Base-by-base conservation (phyloP, 2,888 invertebrate genomes). In the Spisula subtruncata region DNA sequence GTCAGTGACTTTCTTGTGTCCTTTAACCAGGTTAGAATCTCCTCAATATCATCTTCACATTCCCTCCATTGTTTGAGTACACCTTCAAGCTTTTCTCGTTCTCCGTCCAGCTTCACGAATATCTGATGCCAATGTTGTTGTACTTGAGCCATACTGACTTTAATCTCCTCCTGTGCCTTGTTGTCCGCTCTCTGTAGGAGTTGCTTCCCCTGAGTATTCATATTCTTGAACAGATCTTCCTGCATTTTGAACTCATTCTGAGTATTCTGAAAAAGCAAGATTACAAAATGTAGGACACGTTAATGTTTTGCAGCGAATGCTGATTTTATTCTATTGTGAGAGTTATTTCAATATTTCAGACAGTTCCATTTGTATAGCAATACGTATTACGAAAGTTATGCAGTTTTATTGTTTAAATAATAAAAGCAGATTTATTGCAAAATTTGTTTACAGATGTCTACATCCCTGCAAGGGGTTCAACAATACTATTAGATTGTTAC, bases 41-140 rank as follows among this genome's bases (percentile, higher is more conserved):
- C 95, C 56, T 96, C 96, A 86, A 96, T 95, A 66, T 95, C 95
- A n/a, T 94, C 94, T 88, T 96, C 96, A 93, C 95, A 94, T 20
- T 95, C 94, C 46, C 93, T 92, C 96, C 96, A 96, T 89, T 94
- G 94, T 81, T 89, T 90, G 79, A 96, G 89, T 16, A 95, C 90
- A 8, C 91, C 94, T 82, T 95, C 95, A n/a, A 96, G 94, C 29
- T 92, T 92, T 41, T 92, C 91, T 14, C 94, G 93, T 60, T 95
- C 94, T 8, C 92, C 94, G 54, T 95, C 95, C 86, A 96, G 91
- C 81, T 90, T 88, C 29, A 92, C 93, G 71, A 93, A 93, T n/a
- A 94, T 92, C 88, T 94, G 93, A 80, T 92, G 91, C 93, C 95
- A 94, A 81, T 93, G 94, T 32, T 94, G 94, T 85, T 95, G 93